A percentile compares a stretch with the other conserved stretches of the same genome.
Evolutionary conservation across 2,113 vertebrate genomes (phyloP).

Genomic region (Ibidorhyncha struthersii): DNA sequence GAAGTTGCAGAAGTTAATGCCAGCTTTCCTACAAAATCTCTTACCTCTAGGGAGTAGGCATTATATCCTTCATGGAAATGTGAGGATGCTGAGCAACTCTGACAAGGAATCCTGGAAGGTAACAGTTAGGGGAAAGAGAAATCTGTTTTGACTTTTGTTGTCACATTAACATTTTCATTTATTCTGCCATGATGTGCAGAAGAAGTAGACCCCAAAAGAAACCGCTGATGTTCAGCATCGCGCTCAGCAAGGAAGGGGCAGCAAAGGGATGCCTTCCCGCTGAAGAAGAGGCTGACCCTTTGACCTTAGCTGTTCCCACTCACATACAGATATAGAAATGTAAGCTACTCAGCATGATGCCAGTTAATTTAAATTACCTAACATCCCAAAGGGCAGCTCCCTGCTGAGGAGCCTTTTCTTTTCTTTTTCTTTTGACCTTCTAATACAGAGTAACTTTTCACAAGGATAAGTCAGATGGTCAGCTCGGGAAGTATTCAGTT

Average conservation of each 20-base stretch:
- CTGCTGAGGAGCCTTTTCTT: conserved; percentile 58
- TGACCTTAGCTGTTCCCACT: conserved; percentile 61
- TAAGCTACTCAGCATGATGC: conserved; percentile 63
- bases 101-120: background rate
- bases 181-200: background rate
- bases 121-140: background rate
- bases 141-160: background rate
- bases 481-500: conserved; percentile 40
- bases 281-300: conserved; percentile 59
- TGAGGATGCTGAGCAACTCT: background rate
- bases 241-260: background rate
- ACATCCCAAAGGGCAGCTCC: conserved; percentile 67
- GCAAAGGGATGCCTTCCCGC: conserved; percentile 4
- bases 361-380: conserved; percentile 69
- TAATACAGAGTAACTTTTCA: conserved; percentile 64
- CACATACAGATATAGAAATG: conserved; percentile 67
- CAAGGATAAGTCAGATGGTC: conserved; percentile 59
- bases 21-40: background rate
- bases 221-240: background rate
- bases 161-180: background rate
- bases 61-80: background rate
- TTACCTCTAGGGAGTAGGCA: background rate
- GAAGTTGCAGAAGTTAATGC: background rate
- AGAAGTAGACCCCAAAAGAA: background rate
- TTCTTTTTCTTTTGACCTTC: conserved; percentile 63